Base-by-base conservation (phyloP, 2,797 vertebrate genomes). In the Phataginus tetradactyla region DNA sequence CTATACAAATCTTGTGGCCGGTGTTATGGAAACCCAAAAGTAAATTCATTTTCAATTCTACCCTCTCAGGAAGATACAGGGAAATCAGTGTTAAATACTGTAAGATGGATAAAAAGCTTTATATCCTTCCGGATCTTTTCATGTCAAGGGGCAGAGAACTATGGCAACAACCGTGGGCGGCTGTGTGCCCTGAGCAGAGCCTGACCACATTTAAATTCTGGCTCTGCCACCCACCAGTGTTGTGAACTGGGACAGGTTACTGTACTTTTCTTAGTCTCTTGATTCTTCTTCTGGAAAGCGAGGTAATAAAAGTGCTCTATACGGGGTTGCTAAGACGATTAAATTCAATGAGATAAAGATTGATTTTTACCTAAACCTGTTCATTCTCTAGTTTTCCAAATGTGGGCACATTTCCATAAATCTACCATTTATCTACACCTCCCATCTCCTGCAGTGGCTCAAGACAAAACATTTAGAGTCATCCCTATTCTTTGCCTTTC, bases 311-410 rank as follows among this genome's bases (percentile, higher is more conserved):
- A 66, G 61, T 61, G 25, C 9, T 42, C 29, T 53, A 64, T 49
- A 51, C 20, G 34, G 74, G 23, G 59, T 45, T 64, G 66, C 29
- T 92, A 75, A 84, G 53, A 85, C 18, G 18, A 42, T 32, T 92
- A 74, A 64, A 80, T 89, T 51, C 91, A 92, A 96, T 79, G 49
- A 95, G 34, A 86, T 84, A 37, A 85, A 92, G 51, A 94, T 3
- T 25, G 72, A 96, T 68, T 53, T 37, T 10, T 21, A 21, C 80
- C 55, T 9, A 88, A 49, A 53, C 12, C 32, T 32, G 20, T 42
- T 59, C 23, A 77, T 90, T 63, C 45, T 57, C 64, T 27, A 37
- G 39, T 74, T 79, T 49, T 74, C 29, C 55, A 23, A 39, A 45
- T 45, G 45, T 45, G 45, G 45, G 45, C 45, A 45, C 45, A 45